Base-by-base conservation (phyloP, 2,888 invertebrate species). In the Acleris laterana region DNA sequence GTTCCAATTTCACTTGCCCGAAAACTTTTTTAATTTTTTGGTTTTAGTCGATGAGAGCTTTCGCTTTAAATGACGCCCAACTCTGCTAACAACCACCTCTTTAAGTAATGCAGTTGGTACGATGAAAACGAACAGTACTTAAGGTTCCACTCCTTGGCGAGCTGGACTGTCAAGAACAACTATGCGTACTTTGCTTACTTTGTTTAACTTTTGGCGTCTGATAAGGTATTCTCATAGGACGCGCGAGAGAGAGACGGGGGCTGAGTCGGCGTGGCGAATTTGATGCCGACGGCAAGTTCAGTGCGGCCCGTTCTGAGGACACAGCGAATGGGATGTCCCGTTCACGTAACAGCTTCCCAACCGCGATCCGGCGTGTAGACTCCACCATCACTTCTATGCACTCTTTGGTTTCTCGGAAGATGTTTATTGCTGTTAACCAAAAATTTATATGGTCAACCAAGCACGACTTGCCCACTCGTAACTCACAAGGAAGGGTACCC, bases 331-430 rank as follows among this genome's bases (percentile, higher is more conserved):
- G 13, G 7, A 92, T 92, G 28, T 82, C 80, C 56, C 92, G 75
- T 57, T 88, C 87, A 0, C 77, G 74, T 13, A 93, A 74, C 46
- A 93, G 71, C 65, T 89, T 92, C 57, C 81, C 83, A 25, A 93
- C 70, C 51, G 87, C 85, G 72, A 84, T 71, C 7, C 76, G 70
- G 58, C 88, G 77, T 50, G 73, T 80, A 0, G 81, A 84, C 28
- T 90, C 89, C 63, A 93, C 87, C 74, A 85, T 77, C 22, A 92
- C 77, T 50, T 88, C 81, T 76, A 90, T 78, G 1, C 70, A 72
- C 46, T 65, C 76, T 16, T 71, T 70, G 59, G 72, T 69, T 65
- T 88, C 88, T 72, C 80, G 84, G 78, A 77, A 83, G 53, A 93
- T 90, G 65, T 72, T 86, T 77, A 93, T 87, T 48, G 92, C 92